Base-by-base conservation (phyloP, 2,888 invertebrate species). In the Sarcophaga variegata region DNA sequence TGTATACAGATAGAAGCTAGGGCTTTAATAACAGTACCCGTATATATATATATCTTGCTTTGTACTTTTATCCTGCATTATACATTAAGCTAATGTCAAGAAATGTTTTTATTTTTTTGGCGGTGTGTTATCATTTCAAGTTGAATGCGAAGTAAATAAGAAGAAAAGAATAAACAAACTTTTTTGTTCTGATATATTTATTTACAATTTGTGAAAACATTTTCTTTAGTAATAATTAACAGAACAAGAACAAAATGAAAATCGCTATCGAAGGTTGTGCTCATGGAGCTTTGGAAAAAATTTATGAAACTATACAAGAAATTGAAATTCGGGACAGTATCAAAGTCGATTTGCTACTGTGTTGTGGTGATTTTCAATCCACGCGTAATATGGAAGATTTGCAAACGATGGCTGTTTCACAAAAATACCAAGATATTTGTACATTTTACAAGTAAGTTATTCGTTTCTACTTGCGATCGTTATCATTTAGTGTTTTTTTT, bases 331-430 rank as follows among this genome's bases (percentile, higher is more conserved):
- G 97, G 90, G 94, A 95, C 25, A 95, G 96, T 78, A 89, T 91
- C 0, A 97, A 97, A 93, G 95, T 99, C 69, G 99, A 99, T 94
- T 94, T 99, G 80, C 94, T 99, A 54, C 95, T 99, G 85, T 99
- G 99, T 91, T 99, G 99, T 93, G 99, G 99, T 0, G 99, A 99
- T 94, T 99, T 99, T 93, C 99, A 99, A 94, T 95, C 99, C 0
- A 97, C 98, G 0, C 95, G 99, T 85, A 99, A 99, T 94, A 94
- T 95, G 89, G 95, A 95, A 71, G 99, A 99, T 93, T 94, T 99
- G 60, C 94, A 95, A 87, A 97, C 98, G 88, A 99, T 99, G 98
- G 98, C 99, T 64, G 97, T 98, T n/a, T 98, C 99, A 2, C 95
- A 95, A 72, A 99, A 99, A 93, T 99, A 97, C 93, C 96, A 96